These are phyloP conservation scores for Solea solea DNA, from an alignment of 2,113 vertebrate genomes.

Conservation along the genomic window DNA sequence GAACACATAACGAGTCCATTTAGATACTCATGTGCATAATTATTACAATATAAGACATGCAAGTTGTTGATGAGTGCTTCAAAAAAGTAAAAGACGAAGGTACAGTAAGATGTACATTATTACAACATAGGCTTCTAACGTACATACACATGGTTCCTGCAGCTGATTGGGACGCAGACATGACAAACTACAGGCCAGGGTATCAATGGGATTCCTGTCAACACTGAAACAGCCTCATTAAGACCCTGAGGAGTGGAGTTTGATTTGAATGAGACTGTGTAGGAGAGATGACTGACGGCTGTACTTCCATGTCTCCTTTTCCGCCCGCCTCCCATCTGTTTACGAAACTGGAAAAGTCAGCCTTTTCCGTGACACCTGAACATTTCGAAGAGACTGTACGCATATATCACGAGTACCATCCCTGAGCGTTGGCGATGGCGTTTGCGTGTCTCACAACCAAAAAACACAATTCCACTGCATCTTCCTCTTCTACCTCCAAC, in stretches of 20 bases:
- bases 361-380: too few species aligned
- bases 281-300: too few species aligned
- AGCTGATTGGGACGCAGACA: slow-evolving; percentile 44
- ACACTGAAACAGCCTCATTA: slow-evolving; percentile 55
- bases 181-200: slow-evolving; percentile 63
- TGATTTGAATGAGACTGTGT: too few species aligned
- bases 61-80: slow-evolving; percentile 6
- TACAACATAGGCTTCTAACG: slow-evolving; percentile 11
- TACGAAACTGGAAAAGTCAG: too few species aligned
- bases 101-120: slow-evolving; percentile 1
- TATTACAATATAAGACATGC: slow-evolving; percentile 27
- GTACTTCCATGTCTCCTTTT: too few species aligned
- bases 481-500: too few species aligned
- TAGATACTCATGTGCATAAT: slow-evolving; percentile 48
- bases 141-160: slow-evolving; percentile 25
- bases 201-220: slow-evolving; percentile 48
- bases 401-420: too few species aligned
- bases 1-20: slow-evolving; percentile 53
- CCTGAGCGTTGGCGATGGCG: too few species aligned
- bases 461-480: too few species aligned
- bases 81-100: slow-evolving; percentile 16
- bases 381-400: too few species aligned
- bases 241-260: slow-evolving; percentile 32
- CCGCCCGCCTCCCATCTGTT: too few species aligned
- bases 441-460: too few species aligned